Conservation (phyloP, 53 echinoderm and acorn worm genomes). For the Stichopus horrens region DNA sequence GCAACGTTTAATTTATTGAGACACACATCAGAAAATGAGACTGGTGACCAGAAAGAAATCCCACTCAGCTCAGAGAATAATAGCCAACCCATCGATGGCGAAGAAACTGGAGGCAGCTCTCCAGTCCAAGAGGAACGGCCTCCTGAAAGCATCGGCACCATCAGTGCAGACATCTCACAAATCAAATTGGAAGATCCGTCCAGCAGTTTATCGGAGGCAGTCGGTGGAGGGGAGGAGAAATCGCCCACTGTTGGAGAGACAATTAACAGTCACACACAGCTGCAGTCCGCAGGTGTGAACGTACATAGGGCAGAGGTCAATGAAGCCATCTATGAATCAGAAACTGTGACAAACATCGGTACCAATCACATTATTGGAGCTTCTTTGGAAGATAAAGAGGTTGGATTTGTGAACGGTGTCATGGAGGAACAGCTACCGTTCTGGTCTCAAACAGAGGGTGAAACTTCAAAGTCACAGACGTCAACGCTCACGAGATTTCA, state of each 20-base stretch:
- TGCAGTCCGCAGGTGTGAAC: slow-evolving; percentile 33
- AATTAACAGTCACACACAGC: slow-evolving; percentile 4
- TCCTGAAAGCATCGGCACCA: slow-evolving; percentile 12
- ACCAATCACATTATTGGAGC: slow-evolving; percentile 85
- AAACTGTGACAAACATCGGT: slow-evolving; percentile 85
- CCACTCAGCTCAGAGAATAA: slow-evolving; percentile 68
- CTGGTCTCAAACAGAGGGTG: slow-evolving; percentile 58
- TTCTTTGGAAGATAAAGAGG: slow-evolving; percentile 77
- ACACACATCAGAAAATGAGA: slow-evolving; percentile 34
- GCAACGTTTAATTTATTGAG: slow-evolving; percentile 31
- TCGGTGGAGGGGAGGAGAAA: neutral
- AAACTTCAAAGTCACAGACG: neutral
- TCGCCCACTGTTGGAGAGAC: slow-evolving; percentile 3
- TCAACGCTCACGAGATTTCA: slow-evolving; percentile 19
- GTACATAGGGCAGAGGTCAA: slow-evolving; percentile 77
- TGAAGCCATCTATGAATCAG: slow-evolving; percentile 76
- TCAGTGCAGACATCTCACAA: slow-evolving; percentile 17
- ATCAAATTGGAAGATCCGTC: slow-evolving; percentile 40
- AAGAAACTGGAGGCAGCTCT: slow-evolving; percentile 5
- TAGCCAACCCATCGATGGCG: slow-evolving; percentile 59
- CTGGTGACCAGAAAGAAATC: neutral
- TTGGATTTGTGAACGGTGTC: slow-evolving; percentile 87
- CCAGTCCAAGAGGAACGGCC: neutral
- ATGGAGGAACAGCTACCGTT: slow-evolving; percentile 72
- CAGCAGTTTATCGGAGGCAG: neutral